Evolutionary conservation across 1,140 invertebrate genomes (phyloP), one percentile per base, ranked within the genome.

Genomic region (Steinernema khuongi): DNA sequence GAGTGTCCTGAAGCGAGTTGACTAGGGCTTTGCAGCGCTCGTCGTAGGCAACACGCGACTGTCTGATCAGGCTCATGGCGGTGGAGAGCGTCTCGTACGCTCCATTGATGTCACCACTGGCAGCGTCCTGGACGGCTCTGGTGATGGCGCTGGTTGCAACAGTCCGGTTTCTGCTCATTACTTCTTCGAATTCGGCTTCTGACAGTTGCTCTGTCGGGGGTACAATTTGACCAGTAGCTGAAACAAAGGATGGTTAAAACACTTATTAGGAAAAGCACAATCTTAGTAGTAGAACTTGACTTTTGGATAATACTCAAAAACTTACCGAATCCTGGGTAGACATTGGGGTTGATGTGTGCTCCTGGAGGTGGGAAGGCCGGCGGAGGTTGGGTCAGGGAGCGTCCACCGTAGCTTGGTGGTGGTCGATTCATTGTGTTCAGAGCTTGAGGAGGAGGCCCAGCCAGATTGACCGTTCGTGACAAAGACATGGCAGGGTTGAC

Each of bases 71-170:
- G 1, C 94, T 97, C 79, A 99, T 98, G 1, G 96, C 96, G 0
- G 96, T 99, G 1, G 97, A 94, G 73, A 99, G 87, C 1, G 96
- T 99, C 87, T 99, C 96, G 81, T 99, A 97, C 66, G 96, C 96
- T 87, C 93, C 94, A 0, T 93, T 92, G 87, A 94, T 97, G 87
- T 99, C 96, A 17, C 90, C 90, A 72, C 93, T 92, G 30, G 94
- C 94, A 0, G 96, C 96, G 88, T 99, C 96, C 36, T 94, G 93
- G 17, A 99, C 94, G 17, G 96, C 96, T 76, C 96, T 88, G 17
- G 93, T 92, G 75, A 99, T 98, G 1, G 96, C 96, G 78, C 92
- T 94, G 77, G 93, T 95, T 7, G 94, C 97, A 0, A 99, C 95
- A 14, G 94, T 97, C 76, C 95, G 89, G 87, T 99, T 99, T 78